phyloP scores from a whole-genome alignment of 2,797 vertebrate genomes.

The Anabacerthia variegaticeps region DNA sequence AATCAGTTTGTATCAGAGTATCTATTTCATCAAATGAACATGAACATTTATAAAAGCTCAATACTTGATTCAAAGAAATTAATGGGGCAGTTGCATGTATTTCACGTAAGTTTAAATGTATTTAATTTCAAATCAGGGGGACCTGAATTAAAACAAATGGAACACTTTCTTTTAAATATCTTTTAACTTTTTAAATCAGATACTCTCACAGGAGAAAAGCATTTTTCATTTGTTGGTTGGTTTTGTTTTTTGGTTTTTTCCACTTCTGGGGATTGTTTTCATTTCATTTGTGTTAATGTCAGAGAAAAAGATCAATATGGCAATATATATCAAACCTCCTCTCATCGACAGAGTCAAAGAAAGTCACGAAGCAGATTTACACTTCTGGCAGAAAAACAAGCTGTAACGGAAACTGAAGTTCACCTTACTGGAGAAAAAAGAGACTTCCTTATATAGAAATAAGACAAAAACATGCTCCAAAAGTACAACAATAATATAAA shows the following conservation, averaged over 20 bases:
- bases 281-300: not conserved
- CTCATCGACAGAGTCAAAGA: not conserved
- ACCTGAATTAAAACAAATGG: not conserved
- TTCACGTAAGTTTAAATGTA: not conserved
- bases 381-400: not conserved
- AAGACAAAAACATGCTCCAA: not conserved
- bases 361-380: not conserved
- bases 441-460: not conserved
- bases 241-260: not conserved
- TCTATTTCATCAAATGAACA: not conserved
- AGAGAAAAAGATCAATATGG: not conserved
- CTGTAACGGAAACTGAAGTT: not conserved
- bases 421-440: not conserved
- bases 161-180: not conserved
- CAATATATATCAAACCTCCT: not conserved
- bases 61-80: fast-evolving
- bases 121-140: not conserved
- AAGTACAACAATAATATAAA: not conserved
- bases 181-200: fast-evolving
- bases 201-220: not conserved
- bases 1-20: not conserved
- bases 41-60: not conserved
- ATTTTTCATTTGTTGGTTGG: not conserved
- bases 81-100: not conserved
- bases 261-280: not conserved